Evolutionary conservation across 1,140 invertebrate species (phyloP).

Genomic region (Drosophila sulfurigaster): DNA sequence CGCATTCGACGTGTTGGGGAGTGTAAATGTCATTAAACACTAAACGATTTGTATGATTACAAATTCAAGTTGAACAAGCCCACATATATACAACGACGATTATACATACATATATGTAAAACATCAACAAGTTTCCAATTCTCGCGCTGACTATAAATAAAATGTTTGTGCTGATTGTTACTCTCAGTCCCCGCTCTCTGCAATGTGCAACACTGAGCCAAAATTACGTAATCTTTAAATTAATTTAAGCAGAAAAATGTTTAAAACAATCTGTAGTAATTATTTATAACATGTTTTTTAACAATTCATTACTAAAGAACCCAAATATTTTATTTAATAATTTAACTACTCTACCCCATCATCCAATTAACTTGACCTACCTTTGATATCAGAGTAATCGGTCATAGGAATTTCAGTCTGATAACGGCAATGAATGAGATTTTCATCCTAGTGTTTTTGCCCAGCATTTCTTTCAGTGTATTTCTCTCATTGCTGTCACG

Average conservation of each 20-base stretch:
- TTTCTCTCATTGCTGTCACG: not conserved
- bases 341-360: no score
- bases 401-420: no score
- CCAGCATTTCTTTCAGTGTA: constrained; percentile 13
- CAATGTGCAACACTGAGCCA: not conserved
- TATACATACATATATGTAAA: constrained; percentile 15
- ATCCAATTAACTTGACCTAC: no score
- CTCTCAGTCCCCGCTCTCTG: not conserved
- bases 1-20: constrained; percentile 17
- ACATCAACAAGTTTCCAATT: constrained; percentile 43
- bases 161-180: constrained; percentile 1
- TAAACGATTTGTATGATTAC: not conserved
- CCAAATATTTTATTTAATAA: no score
- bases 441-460: no score
- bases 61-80: not conserved
- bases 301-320: no score
- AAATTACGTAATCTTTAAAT: no score
- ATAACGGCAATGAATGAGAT: no score
- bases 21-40: constrained; percentile 1
- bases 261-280: no score
- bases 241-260: no score
- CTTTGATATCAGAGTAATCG: no score
- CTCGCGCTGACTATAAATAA: constrained; percentile 41
- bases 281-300: no score
- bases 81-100: constrained; percentile 4